A percentile compares a stretch with the other conserved stretches of the same genome.
Conservation (phyloP, 1,140 invertebrate species). For the Drosophila ambigua region DNA sequence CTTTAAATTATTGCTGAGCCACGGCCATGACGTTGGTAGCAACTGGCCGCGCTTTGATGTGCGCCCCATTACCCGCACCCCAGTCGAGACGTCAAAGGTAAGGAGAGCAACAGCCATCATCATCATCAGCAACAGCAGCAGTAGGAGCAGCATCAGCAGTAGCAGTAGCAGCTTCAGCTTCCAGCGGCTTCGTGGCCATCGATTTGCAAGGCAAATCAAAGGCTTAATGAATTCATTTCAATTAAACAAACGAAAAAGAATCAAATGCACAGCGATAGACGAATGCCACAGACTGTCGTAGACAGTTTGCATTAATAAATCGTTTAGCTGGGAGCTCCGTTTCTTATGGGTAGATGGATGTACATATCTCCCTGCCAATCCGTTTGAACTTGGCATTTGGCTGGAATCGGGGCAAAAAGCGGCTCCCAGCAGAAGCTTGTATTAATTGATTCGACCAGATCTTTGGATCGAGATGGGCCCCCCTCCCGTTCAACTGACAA, state of each 20-base stretch:
- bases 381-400: conserved; percentile 66
- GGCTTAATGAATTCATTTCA: conserved; percentile 80
- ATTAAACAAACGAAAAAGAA: conserved; percentile 68
- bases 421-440: conserved; percentile 24
- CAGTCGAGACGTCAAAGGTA: conserved; percentile 64
- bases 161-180: conserved; percentile 2
- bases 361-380: conserved; percentile 35
- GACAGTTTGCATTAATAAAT: conserved; percentile 74
- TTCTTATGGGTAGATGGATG: background rate
- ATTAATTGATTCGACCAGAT: conserved; percentile 46
- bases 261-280: conserved; percentile 67
- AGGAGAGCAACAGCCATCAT: conserved; percentile 27
- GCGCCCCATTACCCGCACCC: conserved; percentile 39
- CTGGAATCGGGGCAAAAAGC: conserved; percentile 21
- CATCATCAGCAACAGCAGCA: background rate
- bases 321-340: conserved; percentile 67
- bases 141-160: background rate
- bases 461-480: conserved; percentile 30
- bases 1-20: conserved; percentile 72
- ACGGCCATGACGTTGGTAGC: conserved; percentile 38
- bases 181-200: conserved; percentile 30
- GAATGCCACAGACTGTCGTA: conserved; percentile 46
- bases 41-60: conserved; percentile 69
- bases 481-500: conserved; percentile 34
- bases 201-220: conserved; percentile 81